Percentiles rank a stretch among this genome's conserved stretches.
Evolutionary conservation across 2,113 vertebrate species (phyloP).

Genomic region (Gopherus flavomarginatus): DNA sequence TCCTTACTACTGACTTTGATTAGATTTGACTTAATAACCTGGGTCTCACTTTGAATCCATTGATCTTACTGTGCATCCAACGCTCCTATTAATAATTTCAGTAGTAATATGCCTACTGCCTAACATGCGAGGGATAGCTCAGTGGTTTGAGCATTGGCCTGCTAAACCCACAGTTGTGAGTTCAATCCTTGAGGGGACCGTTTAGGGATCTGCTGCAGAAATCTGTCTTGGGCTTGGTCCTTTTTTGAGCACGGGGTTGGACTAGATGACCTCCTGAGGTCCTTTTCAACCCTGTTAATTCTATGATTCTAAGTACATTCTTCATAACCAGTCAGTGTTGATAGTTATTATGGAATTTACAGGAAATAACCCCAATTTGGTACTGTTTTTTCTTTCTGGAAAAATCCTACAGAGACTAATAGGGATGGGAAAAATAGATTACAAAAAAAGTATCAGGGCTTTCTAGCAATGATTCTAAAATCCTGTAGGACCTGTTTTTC

Average conservation of each 20-base stretch:
- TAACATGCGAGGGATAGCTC: background rate
- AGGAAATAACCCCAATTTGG: slow-evolving; percentile 36
- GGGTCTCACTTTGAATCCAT: background rate
- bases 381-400: slow-evolving; percentile 28
- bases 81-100: slow-evolving; percentile 28
- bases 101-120: slow-evolving; percentile 6
- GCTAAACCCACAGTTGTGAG: too few species aligned
- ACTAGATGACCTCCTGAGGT: too few species aligned
- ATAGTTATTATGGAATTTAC: slow-evolving; percentile 20
- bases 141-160: too few species aligned
- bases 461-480: slow-evolving; percentile 13
- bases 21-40: background rate
- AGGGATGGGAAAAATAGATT: background rate
- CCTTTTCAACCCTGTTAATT: too few species aligned
- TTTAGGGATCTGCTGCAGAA: too few species aligned
- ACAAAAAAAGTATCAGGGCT: background rate
- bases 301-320: background rate
- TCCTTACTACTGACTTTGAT: background rate
- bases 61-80: slow-evolving; percentile 7
- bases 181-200: too few species aligned
- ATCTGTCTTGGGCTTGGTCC: too few species aligned
- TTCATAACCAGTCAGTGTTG: slow-evolving; percentile 6
- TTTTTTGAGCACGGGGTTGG: too few species aligned
- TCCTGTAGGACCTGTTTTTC: slow-evolving; percentile 25
- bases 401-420: background rate